Evolutionary conservation across 1,140 invertebrate species (phyloP).

Genomic region (Monochamus saltuarius): DNA sequence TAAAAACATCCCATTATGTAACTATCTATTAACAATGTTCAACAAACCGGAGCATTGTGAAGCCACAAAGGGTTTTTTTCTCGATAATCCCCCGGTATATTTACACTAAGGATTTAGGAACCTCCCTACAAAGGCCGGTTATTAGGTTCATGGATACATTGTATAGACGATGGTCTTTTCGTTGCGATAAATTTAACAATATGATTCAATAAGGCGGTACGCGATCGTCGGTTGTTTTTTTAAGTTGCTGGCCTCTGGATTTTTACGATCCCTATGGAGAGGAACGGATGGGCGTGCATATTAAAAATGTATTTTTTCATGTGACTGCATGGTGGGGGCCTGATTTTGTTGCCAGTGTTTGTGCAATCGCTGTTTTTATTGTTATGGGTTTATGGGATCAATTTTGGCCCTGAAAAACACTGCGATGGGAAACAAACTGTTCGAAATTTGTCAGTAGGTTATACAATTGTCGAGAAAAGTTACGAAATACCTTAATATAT

Average conservation of each 20-base stretch:
- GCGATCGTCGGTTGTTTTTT: constrained; percentile 29
- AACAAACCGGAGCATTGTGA: constrained; percentile 39
- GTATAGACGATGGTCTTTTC: constrained; percentile 35
- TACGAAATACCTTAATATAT: no score
- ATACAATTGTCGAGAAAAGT: no score
- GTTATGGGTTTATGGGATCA: no score
- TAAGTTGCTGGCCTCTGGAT: constrained; percentile 10
- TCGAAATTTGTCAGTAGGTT: no score
- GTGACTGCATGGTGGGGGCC: no score
- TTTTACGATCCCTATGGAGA: constrained; percentile 9
- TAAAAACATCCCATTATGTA: constrained; percentile 46
- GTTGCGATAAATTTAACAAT: constrained; percentile 18
- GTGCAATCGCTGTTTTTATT: no score
- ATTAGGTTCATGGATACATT: constrained; percentile 31
- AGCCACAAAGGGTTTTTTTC: constrained; percentile 36
- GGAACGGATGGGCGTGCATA: constrained; percentile 31
- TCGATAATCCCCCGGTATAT: constrained; percentile 34
- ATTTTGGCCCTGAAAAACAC: no score
- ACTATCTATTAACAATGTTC: constrained; percentile 44
- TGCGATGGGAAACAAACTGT: no score
- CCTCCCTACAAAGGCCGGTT: constrained; percentile 25
- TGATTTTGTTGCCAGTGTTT: no score
- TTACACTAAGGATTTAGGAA: constrained; percentile 35
- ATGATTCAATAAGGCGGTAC: constrained; percentile 13
- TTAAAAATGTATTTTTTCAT: constrained; percentile 20